These are phyloP conservation scores for Sceloporus undulatus DNA, from an alignment of 2,113 vertebrate species.

Conservation along the genomic window DNA sequence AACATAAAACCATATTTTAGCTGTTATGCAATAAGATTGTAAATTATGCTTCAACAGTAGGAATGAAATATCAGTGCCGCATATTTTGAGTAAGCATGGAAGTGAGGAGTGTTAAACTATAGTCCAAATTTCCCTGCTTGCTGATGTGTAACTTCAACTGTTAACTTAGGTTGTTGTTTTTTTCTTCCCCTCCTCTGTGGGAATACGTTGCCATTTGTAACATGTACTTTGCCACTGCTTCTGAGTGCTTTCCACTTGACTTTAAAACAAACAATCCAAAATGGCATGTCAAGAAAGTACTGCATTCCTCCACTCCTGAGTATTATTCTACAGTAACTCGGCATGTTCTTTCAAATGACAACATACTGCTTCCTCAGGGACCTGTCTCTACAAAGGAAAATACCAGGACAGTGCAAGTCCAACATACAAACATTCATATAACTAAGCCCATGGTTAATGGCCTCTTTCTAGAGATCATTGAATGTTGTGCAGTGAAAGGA, in stretches of 20 bases:
- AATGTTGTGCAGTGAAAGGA: background rate
- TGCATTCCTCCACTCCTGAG: background rate
- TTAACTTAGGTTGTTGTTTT: no score
- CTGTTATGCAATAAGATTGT: no score
- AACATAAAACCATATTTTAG: no score
- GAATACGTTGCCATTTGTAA: background rate
- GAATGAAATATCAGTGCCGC: no score
- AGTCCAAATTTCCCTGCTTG: no score
- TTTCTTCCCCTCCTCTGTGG: no score
- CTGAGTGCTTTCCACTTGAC: slow-evolving; percentile 15
- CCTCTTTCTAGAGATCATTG: background rate
- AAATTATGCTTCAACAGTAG: no score
- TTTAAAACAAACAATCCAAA: slow-evolving; percentile 19
- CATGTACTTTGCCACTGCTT: background rate
- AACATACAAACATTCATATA: background rate
- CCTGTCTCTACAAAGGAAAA: background rate
- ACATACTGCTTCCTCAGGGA: background rate
- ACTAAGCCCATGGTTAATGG: background rate
- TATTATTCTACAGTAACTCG: background rate
- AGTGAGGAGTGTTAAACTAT: no score
- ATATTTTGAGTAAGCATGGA: no score
- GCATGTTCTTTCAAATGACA: slow-evolving; percentile 14
- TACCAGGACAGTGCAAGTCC: background rate
- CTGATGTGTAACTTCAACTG: no score
- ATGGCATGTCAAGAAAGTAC: slow-evolving; percentile 8